Evolutionary conservation across 2,113 vertebrate genomes (phyloP).

Genomic region (Archocentrus centrarchus): DNA sequence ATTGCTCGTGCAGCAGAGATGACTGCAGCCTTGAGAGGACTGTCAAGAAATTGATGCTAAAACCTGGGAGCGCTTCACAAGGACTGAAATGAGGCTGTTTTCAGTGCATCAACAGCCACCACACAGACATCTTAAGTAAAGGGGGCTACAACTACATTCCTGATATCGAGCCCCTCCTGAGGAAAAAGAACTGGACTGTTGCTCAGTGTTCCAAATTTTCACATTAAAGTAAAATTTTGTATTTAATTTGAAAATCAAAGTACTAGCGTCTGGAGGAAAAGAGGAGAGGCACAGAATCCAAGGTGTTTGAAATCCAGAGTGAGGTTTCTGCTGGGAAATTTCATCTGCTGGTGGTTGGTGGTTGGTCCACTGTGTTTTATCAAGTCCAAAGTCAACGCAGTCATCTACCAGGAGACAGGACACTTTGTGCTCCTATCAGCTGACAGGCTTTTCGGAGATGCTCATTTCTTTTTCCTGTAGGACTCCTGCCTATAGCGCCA

Average conservation of each 20-base stretch:
- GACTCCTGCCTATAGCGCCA: background rate
- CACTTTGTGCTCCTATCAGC: background rate
- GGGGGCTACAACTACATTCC: too few species aligned
- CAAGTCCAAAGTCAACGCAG: background rate
- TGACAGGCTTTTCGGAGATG: background rate
- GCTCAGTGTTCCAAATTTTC: background rate
- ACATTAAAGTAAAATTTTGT: background rate
- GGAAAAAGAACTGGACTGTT: background rate
- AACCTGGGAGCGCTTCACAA: too few species aligned
- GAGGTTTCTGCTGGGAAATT: background rate
- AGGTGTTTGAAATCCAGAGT: background rate
- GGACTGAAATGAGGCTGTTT: too few species aligned
- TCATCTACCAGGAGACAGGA: background rate
- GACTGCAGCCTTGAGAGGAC: background rate
- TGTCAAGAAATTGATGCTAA: background rate
- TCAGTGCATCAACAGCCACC: too few species aligned
- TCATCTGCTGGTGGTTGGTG: background rate
- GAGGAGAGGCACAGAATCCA: background rate
- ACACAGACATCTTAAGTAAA: too few species aligned
- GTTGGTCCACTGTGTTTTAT: background rate
- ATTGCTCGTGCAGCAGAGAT: too few species aligned
- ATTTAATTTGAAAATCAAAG: background rate
- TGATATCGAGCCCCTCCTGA: too few species aligned
- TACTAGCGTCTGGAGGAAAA: background rate
- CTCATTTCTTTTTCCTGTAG: background rate